Conservation (phyloP, 2,113 vertebrate species). For the Xenus cinereus region DNA sequence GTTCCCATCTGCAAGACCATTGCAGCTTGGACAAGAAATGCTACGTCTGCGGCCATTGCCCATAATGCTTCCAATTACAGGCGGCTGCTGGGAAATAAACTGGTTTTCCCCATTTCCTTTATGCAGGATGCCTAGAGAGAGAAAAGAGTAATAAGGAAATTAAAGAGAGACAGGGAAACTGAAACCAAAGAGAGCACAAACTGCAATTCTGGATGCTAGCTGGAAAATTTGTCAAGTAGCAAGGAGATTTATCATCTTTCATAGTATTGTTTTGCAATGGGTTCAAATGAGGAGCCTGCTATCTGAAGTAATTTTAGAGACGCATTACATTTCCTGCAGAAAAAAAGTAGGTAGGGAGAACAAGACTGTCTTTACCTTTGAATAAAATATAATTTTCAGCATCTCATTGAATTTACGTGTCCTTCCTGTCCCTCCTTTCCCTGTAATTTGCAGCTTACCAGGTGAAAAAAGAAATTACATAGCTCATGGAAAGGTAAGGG, state of each 20-base stretch:
- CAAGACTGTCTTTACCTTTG: background rate
- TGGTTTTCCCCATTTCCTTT: slow-evolving; percentile 97
- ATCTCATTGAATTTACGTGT: background rate
- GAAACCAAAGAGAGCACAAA: background rate
- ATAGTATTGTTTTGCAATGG: background rate
- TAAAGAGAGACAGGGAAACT: background rate
- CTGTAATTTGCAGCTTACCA: background rate
- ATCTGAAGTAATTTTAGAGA: background rate
- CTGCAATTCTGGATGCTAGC: background rate
- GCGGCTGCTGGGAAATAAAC: slow-evolving; percentile 97
- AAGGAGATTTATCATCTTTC: background rate
- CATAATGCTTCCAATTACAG: slow-evolving; percentile 96
- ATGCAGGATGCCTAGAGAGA: slow-evolving; percentile 89
- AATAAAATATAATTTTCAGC: background rate
- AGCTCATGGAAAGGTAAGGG: background rate
- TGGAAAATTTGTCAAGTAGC: background rate
- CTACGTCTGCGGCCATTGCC: slow-evolving; percentile 93
- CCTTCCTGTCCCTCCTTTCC: background rate
- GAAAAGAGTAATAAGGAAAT: background rate
- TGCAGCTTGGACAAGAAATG: slow-evolving; percentile 98
- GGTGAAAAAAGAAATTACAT: background rate
- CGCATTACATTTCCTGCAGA: background rate
- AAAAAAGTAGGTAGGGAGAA: background rate
- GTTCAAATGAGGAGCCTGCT: background rate
- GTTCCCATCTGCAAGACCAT: slow-evolving; percentile 96